phyloP scores from a whole-genome alignment of 2,888 invertebrate genomes.

The Timema cristinae region DNA sequence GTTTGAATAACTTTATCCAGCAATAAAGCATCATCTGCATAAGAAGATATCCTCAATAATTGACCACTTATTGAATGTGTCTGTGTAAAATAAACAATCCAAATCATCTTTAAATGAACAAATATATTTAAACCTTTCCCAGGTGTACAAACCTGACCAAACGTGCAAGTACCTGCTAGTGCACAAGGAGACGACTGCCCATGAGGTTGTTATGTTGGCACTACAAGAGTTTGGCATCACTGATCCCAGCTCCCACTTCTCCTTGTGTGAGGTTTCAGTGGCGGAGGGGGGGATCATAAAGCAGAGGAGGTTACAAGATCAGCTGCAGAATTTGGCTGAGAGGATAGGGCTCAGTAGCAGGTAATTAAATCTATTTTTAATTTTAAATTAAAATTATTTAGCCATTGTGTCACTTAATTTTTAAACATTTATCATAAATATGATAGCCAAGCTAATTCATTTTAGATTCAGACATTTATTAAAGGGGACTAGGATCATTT shows the following conservation, averaged over 20 bases:
- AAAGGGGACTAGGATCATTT: too few species aligned
- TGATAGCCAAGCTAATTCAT: too few species aligned
- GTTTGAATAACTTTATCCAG: too few species aligned
- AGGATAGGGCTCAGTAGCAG: slow-evolving; percentile 70
- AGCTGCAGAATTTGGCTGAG: slow-evolving; percentile 92
- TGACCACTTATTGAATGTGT: too few species aligned
- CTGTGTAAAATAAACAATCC: too few species aligned
- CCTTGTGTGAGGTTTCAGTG: slow-evolving; percentile 93
- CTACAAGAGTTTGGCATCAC: slow-evolving; percentile 94
- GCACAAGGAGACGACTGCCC: slow-evolving; percentile 73
- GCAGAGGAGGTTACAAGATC: slow-evolving; percentile 90
- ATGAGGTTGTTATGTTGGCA: slow-evolving; percentile 91
- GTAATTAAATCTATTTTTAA: too few species aligned
- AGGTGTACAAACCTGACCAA: slow-evolving; percentile 90
- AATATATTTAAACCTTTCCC: neutral
- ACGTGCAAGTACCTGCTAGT: slow-evolving; percentile 96
- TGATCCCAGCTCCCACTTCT: slow-evolving; percentile 92
- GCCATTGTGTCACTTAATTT: too few species aligned
- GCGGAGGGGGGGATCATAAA: slow-evolving; percentile 95
- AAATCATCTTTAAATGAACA: neutral
- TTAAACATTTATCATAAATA: too few species aligned
- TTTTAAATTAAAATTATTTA: too few species aligned
- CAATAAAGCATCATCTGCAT: too few species aligned
- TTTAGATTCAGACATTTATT: too few species aligned
- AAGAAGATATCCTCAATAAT: too few species aligned